Evolutionary conservation across 1,140 invertebrate species (phyloP).

Genomic region (Drosophila auraria): DNA sequence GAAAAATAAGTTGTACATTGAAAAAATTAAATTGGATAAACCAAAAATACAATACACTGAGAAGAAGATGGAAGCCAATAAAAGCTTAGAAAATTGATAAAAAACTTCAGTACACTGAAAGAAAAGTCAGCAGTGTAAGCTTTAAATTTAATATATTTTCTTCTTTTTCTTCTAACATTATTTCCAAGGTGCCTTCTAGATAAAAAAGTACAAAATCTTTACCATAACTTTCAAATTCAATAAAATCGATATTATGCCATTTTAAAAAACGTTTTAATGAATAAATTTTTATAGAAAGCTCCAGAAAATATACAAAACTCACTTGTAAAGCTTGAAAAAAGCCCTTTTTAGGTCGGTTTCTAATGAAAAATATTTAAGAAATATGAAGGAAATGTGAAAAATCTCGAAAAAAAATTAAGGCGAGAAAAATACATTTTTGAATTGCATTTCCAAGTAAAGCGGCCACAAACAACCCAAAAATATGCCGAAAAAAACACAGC

Average conservation of each 20-base stretch:
- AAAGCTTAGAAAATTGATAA: no score
- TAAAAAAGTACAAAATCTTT: no score
- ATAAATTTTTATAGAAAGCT: no score
- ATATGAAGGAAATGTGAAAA: conserved; percentile 1
- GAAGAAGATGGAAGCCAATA: not conserved
- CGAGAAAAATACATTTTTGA: conserved; percentile 58
- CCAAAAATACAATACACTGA: not conserved
- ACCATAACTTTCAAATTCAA: no score
- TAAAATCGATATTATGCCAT: no score
- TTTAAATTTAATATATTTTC: not conserved
- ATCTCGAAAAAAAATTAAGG: conserved; percentile 7
- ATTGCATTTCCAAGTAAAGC: conserved; percentile 79
- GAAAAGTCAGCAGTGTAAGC: not conserved
- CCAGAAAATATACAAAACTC: no score
- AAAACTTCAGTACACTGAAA: not conserved
- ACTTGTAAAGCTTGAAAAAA: no score
- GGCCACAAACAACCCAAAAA: conserved; percentile 46
- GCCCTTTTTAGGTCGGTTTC: not conserved
- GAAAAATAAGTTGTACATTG: not conserved
- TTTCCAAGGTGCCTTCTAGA: no score
- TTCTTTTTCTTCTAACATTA: not conserved
- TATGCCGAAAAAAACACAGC: conserved; percentile 44
- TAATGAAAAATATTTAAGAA: not conserved
- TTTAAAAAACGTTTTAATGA: no score
- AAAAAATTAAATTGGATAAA: not conserved